Percentiles rank a stretch among this genome's conserved stretches.
phyloP scores from a whole-genome alignment of 2,888 invertebrate species.

The Tenthredo mesomela region DNA sequence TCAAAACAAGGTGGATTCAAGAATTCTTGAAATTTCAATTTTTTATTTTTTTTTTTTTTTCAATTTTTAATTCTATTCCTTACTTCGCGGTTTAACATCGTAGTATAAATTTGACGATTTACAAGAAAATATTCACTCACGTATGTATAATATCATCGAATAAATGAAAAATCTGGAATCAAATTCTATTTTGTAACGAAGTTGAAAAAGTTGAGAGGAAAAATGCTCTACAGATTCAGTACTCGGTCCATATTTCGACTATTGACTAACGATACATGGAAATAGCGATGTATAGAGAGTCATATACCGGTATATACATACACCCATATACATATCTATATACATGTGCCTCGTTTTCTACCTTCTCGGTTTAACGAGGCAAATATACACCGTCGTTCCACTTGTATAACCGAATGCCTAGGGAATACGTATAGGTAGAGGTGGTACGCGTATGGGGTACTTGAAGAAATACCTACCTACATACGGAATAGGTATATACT shows the following conservation, averaged over 20 bases:
- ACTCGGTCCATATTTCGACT: constrained; percentile 8
- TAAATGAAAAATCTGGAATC: background rate
- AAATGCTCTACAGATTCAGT: background rate
- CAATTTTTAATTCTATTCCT: too few relatives aligned
- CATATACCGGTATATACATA: background rate
- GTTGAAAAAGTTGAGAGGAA: background rate
- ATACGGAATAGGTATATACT: background rate
- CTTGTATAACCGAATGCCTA: background rate
- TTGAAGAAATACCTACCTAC: background rate
- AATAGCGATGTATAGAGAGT: background rate
- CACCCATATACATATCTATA: too few relatives aligned
- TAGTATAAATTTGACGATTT: background rate
- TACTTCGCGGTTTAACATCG: background rate
- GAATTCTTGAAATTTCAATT: background rate
- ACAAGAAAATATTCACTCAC: background rate
- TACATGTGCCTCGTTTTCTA: background rate
- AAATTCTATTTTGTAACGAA: background rate
- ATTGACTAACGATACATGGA: constrained; percentile 3
- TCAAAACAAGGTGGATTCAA: background rate
- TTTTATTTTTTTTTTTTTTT: background rate
- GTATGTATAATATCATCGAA: too few relatives aligned
- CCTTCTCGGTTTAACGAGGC: constrained; percentile 30
- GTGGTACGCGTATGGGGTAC: background rate
- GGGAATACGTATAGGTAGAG: background rate
- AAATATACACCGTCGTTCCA: constrained; percentile 21